Percentiles rank a stretch among this genome's conserved stretches.
Evolutionary conservation across 2,797 vertebrate genomes (phyloP).

Genomic region (Triplophysa bombifrons): DNA sequence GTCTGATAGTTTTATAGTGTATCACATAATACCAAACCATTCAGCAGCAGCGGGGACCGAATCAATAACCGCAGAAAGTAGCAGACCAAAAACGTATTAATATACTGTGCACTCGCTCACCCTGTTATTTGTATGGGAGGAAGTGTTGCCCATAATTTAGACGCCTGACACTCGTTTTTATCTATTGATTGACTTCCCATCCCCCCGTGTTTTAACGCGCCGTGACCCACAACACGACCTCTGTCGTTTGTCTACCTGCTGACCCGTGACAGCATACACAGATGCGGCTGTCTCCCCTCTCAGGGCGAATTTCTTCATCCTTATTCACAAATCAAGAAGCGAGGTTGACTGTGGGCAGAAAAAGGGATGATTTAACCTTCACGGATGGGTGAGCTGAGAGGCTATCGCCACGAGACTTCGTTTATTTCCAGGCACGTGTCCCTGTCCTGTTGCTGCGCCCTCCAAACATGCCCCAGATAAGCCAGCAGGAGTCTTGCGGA

Average conservation of each 20-base stretch:
- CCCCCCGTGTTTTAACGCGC: constrained; percentile 5
- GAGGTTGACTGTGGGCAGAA: constrained; percentile 27
- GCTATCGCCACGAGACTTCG: constrained; percentile 32
- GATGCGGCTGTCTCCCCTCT: not conserved
- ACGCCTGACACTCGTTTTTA: constrained; percentile 2
- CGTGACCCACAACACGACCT: constrained; percentile 4
- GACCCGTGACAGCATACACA: constrained; percentile 29
- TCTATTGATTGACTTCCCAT: constrained; percentile 11
- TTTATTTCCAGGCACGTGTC: constrained; percentile 46
- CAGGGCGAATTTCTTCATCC: not conserved
- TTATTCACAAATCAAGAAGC: constrained; percentile 33
- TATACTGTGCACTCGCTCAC: not conserved
- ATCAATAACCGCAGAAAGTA: constrained; percentile 21
- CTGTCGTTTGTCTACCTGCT: constrained; percentile 29
- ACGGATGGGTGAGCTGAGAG: constrained; percentile 30
- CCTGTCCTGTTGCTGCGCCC: constrained; percentile 35
- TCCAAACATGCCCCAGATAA: constrained; percentile 46
- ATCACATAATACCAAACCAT: constrained; percentile 11
- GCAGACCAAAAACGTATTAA: not conserved
- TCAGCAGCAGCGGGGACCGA: not conserved
- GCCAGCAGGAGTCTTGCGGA: constrained; percentile 33
- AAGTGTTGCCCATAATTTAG: not conserved
- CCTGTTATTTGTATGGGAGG: not conserved
- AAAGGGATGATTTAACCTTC: constrained; percentile 52
- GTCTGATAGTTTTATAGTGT: not conserved